Percentiles rank a stretch among this genome's conserved stretches.
phyloP scores from a whole-genome alignment of 2,888 invertebrate species.

The Cynaeus angustus region DNA sequence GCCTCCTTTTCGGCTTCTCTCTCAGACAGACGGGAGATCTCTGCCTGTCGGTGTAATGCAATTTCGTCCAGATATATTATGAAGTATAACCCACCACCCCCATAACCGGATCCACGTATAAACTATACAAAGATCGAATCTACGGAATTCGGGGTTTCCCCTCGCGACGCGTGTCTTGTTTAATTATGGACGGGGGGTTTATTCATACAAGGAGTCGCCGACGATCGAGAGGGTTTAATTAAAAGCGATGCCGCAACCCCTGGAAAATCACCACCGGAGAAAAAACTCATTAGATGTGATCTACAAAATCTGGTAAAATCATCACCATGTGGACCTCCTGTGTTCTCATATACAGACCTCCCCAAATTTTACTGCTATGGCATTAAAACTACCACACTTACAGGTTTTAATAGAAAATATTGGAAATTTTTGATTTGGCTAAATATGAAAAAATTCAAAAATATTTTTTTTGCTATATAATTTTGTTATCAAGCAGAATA shows the following conservation, averaged over 20 bases:
- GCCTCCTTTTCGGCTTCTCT: constrained; percentile 42
- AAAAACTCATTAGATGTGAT: no score
- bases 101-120: constrained; percentile 37
- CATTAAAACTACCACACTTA: no score
- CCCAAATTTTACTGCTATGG: no score
- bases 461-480: no score
- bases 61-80: constrained; percentile 65
- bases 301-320: no score
- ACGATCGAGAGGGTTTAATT: constrained; percentile 66
- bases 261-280: constrained; percentile 7
- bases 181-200: constrained; percentile 65
- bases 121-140: constrained; percentile 56
- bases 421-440: no score
- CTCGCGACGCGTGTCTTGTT: constrained; percentile 66
- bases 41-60: constrained; percentile 67
- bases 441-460: no score
- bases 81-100: constrained; percentile 54
- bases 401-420: no score
- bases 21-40: constrained; percentile 46
- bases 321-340: no score
- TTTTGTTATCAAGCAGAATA: no score
- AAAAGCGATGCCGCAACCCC: constrained; percentile 58
- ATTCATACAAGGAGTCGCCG: constrained; percentile 64
- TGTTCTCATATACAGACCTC: no score
- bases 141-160: constrained; percentile 60